Evolutionary conservation across 37 sponge, comb jelly and placozoan genomes (phyloP).

Genomic region (Mnemiopsis leidyi): DNA sequence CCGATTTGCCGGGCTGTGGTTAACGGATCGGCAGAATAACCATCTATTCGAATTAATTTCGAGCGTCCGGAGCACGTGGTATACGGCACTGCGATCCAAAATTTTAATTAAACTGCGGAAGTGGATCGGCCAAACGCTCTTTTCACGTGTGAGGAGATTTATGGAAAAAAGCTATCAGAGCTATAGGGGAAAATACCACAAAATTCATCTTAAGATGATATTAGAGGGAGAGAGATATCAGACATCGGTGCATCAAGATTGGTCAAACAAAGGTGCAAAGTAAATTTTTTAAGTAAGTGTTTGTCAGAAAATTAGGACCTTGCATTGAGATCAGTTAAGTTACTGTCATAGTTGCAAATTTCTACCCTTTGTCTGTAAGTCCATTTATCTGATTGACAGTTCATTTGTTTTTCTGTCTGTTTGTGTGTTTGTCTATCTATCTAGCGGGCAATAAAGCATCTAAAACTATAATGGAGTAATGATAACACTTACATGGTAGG

Average conservation of each 20-base stretch:
- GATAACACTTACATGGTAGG: conserved; percentile 24
- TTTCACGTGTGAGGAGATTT: no score
- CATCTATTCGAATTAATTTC: background rate
- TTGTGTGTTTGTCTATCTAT: background rate
- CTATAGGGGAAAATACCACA: no score
- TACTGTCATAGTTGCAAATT: no score
- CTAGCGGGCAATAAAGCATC: background rate
- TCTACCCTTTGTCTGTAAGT: background rate
- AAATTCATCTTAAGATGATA: no score
- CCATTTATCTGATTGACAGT: background rate
- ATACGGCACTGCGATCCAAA: background rate
- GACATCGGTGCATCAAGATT: no score
- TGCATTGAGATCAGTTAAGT: no score
- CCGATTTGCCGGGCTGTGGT: background rate
- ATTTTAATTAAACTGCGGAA: background rate
- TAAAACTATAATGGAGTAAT: background rate
- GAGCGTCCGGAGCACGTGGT: background rate
- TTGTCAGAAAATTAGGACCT: no score
- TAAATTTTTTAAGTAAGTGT: no score
- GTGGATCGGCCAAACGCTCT: background rate
- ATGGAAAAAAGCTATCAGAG: no score
- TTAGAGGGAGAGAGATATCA: no score
- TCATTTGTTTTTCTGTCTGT: background rate
- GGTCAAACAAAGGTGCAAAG: no score
- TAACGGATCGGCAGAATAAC: background rate